These are phyloP conservation scores for Sarcophaga bullata DNA, from an alignment of 1,140 invertebrate species.

Conservation along the genomic window DNA sequence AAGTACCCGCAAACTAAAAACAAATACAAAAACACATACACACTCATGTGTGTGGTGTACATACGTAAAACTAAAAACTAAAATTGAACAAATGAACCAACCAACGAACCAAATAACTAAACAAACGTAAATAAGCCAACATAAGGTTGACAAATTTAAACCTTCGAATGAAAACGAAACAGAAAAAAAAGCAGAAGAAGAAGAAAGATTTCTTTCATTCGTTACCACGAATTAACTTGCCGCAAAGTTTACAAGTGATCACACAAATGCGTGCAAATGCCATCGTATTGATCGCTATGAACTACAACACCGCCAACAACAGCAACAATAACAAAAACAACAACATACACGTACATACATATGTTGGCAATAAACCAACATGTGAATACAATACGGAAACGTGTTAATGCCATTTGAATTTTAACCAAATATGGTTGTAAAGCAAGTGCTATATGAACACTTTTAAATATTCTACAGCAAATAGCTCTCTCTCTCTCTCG, in stretches of 20 bases:
- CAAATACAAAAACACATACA: slow-evolving; percentile 3
- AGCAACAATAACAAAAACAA: neutral
- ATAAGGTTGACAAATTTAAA: slow-evolving; percentile 38
- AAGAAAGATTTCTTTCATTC: neutral
- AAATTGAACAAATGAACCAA: slow-evolving; percentile 16
- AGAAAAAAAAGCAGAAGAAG: neutral
- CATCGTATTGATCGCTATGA: slow-evolving; percentile 31
- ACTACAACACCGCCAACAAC: slow-evolving; percentile 3
- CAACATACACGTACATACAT: neutral
- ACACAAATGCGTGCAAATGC: slow-evolving; percentile 42
- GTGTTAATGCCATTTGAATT: slow-evolving; percentile 65
- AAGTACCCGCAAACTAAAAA: slow-evolving; percentile 27
- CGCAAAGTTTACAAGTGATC: slow-evolving; percentile 41
- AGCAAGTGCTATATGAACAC: slow-evolving; percentile 41
- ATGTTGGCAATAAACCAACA: slow-evolving; percentile 2
- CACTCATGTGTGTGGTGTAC: neutral
- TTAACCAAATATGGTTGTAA: slow-evolving; percentile 60
- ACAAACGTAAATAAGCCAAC: neutral
- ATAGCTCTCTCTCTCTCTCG: neutral
- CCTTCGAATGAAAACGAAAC: slow-evolving; percentile 6
- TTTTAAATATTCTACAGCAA: neutral
- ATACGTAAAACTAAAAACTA: neutral
- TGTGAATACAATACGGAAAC: slow-evolving; percentile 56
- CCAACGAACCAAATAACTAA: neutral
- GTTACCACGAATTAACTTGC: slow-evolving; percentile 38